Percentiles rank a stretch among this genome's conserved stretches.
Evolutionary conservation across 2,797 vertebrate species (phyloP).

Genomic region (Pelochelys cantorii): DNA sequence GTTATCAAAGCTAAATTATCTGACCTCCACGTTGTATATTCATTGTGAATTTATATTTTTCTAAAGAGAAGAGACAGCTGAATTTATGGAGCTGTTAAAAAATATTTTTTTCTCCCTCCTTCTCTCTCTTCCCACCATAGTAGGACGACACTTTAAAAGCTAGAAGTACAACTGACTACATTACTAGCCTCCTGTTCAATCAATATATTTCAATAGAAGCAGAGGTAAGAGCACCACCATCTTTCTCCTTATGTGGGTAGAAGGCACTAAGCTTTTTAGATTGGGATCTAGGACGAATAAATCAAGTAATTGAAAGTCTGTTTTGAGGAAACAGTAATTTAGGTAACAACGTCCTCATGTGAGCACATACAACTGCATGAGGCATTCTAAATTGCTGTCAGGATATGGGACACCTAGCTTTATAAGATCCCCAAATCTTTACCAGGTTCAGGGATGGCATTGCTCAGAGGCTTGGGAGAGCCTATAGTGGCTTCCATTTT

Average conservation of each 20-base stretch:
- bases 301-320: background rate
- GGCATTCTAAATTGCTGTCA: background rate
- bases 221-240: accelerated
- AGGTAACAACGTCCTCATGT: background rate
- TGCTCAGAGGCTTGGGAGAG: background rate
- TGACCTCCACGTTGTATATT: slow-evolving; percentile 59
- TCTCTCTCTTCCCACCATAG: background rate
- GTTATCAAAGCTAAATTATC: slow-evolving; percentile 70
- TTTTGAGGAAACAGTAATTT: background rate
- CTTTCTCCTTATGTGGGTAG: background rate
- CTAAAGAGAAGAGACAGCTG: background rate
- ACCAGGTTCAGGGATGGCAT: background rate
- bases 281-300: background rate
- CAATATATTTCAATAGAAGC: background rate
- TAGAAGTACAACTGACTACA: background rate
- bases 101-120: slow-evolving; percentile 47
- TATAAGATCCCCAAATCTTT: background rate
- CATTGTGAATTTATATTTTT: slow-evolving; percentile 55
- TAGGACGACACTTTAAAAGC: background rate
- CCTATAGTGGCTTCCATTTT: background rate
- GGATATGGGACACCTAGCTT: background rate
- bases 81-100: slow-evolving; percentile 32
- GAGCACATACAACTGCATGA: background rate
- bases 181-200: background rate
- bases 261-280: background rate